Percentiles rank a stretch among this genome's conserved stretches.
Evolutionary conservation across 2,888 invertebrate species (phyloP).

Genomic region (Amblyjoppa fuscipennis): DNA sequence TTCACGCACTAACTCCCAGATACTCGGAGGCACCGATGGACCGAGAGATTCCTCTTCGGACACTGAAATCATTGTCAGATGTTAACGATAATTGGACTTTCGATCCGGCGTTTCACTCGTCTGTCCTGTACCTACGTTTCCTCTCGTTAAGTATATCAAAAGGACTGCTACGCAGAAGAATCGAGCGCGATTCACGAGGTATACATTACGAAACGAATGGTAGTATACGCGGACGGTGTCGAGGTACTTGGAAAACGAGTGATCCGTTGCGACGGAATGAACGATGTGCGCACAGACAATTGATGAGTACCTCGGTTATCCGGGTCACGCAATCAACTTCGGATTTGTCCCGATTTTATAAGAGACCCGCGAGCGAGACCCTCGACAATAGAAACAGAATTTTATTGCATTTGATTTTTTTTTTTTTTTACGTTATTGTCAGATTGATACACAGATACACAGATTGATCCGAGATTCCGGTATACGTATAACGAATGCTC

Average conservation of each 20-base stretch:
- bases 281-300: constrained; percentile 9
- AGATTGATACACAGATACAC: not conserved
- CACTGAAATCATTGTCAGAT: constrained; percentile 70
- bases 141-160: constrained; percentile 57
- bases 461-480: not conserved
- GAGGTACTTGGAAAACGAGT: constrained; percentile 46
- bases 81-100: constrained; percentile 73
- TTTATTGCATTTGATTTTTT: constrained; percentile 5
- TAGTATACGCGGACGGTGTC: not conserved
- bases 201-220: constrained; percentile 30
- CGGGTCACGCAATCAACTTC: constrained; percentile 53
- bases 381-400: not conserved
- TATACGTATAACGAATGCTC: not conserved
- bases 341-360: constrained; percentile 10
- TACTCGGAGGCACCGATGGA: constrained; percentile 4
- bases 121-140: constrained; percentile 10
- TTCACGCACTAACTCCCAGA: not conserved
- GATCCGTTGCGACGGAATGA: constrained; percentile 44
- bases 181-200: constrained; percentile 29
- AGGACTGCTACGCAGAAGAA: constrained; percentile 40
- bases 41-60: constrained; percentile 61
- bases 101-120: constrained; percentile 55
- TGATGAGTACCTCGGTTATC: constrained; percentile 22
- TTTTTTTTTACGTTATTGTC: not conserved
- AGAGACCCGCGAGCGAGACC: not conserved